Conservation (phyloP, 2,797 vertebrate genomes). For the Pangasius sanitwongsei region DNA sequence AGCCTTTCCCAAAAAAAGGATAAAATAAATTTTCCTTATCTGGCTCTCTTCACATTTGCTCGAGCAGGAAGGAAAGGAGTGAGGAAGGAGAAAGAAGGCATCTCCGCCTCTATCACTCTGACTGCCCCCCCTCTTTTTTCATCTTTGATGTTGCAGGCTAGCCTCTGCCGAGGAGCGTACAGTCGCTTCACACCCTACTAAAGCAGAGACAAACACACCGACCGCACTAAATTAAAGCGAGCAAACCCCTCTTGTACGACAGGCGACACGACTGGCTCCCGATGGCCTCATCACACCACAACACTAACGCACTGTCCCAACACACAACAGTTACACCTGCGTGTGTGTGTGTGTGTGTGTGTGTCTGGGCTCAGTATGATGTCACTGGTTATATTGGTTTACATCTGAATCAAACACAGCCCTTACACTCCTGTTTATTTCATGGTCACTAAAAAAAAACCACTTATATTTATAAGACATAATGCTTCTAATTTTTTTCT, state of each 20-base stretch:
- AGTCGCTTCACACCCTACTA: slow-evolving; percentile 89
- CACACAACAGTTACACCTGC: neutral
- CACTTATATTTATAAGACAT: neutral
- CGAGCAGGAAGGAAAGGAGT: slow-evolving; percentile 72
- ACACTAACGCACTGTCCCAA: slow-evolving; percentile 56
- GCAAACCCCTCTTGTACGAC: slow-evolving; percentile 64
- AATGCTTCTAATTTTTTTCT: neutral
- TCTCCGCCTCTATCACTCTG: slow-evolving; percentile 54
- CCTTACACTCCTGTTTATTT: neutral
- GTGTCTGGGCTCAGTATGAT: slow-evolving; percentile 27
- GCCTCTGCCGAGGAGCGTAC: slow-evolving; percentile 95
- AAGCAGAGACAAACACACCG: slow-evolving; percentile 74
- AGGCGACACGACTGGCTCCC: slow-evolving; percentile 70
- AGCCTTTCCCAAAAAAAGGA: neutral
- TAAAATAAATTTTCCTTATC: neutral
- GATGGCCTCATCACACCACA: slow-evolving; percentile 64
- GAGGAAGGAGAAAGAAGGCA: slow-evolving; percentile 65
- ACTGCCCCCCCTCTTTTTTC: slow-evolving; percentile 75
- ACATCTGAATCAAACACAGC: neutral
- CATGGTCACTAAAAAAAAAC: neutral
- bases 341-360: slow-evolving; percentile 9
- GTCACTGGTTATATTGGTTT: slow-evolving; percentile 24
- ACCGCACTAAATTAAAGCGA: slow-evolving; percentile 52
- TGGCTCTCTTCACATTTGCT: neutral
- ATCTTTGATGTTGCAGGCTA: slow-evolving; percentile 99